These are phyloP conservation scores for Hypomesus transpacificus DNA, from an alignment of 2,113 vertebrate species.

Conservation along the genomic window DNA sequence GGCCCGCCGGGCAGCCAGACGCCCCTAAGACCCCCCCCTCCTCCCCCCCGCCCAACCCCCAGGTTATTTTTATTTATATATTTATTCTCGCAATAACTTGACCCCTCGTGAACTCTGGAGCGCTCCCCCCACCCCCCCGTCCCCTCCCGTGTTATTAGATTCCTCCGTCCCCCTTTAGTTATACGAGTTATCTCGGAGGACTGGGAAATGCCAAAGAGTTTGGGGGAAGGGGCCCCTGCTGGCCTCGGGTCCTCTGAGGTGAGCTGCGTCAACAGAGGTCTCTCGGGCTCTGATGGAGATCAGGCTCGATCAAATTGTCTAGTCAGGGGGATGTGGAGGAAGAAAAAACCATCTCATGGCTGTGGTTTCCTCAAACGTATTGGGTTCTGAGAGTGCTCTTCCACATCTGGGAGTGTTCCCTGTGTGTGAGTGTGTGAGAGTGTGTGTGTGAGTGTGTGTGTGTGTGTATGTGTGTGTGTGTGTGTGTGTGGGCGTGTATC, in stretches of 20 bases:
- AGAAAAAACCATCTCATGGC: too few species aligned
- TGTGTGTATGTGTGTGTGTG: constrained; percentile 14
- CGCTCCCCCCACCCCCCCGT: background rate
- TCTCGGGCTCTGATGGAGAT: background rate
- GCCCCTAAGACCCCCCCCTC: too few species aligned
- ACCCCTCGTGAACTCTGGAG: constrained; percentile 56
- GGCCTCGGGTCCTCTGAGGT: background rate
- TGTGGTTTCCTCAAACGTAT: too few species aligned
- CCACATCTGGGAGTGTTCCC: too few species aligned
- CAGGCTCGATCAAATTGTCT: too few species aligned
- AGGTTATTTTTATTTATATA: too few species aligned
- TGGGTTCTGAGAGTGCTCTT: too few species aligned
- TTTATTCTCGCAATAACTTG: constrained; percentile 57
- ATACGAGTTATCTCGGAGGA: constrained; percentile 35
- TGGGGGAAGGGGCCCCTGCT: background rate
- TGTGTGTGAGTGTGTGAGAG: constrained; percentile 2
- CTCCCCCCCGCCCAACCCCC: too few species aligned
- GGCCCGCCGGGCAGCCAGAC: too few species aligned
- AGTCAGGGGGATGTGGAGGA: too few species aligned
- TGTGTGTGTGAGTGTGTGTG: constrained; percentile 26
- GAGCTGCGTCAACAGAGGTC: constrained; percentile 2
- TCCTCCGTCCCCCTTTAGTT: constrained; percentile 52
- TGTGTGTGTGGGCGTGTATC: constrained; percentile 46
- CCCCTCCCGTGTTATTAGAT: constrained; percentile 45
- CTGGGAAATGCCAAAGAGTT: background rate